Conservation (phyloP, 2,888 invertebrate species). For the Pseudanteris insignis region DNA sequence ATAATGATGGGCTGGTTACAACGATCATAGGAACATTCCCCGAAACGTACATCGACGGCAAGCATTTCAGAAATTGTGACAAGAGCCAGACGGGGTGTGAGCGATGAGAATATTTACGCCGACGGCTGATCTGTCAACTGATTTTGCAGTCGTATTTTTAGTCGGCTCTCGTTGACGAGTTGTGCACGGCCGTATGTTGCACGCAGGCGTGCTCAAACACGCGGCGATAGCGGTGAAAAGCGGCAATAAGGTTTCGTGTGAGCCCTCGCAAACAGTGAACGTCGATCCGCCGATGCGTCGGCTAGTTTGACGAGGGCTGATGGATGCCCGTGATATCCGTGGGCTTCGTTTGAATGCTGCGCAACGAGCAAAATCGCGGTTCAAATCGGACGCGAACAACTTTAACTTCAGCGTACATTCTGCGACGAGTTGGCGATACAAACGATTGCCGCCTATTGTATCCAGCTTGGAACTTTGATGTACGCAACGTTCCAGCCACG, state of each 20-base stretch:
- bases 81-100: conserved; percentile 1
- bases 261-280: conserved; percentile 56
- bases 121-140: conserved; percentile 57
- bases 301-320: conserved; percentile 67
- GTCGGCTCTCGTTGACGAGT: conserved; percentile 49
- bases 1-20: no score
- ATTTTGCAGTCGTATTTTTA: conserved; percentile 56
- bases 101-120: conserved; percentile 57
- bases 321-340: conserved; percentile 59
- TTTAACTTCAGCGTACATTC: conserved; percentile 27
- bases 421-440: conserved; percentile 49
- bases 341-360: conserved; percentile 54
- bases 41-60: no score
- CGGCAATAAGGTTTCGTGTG: conserved; percentile 43
- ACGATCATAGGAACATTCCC: no score
- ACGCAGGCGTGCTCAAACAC: conserved; percentile 33
- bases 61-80: no score
- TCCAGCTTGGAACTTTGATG: conserved; percentile 47
- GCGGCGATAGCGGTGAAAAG: conserved; percentile 18
- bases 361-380: conserved; percentile 64
- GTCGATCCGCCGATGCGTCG: conserved; percentile 64
- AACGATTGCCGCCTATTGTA: conserved; percentile 59
- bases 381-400: conserved; percentile 60
- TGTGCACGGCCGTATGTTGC: conserved; percentile 41
- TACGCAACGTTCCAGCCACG: conserved; percentile 20